Conservation (phyloP, 2,797 vertebrate genomes). For the Gastrophryne carolinensis region DNA sequence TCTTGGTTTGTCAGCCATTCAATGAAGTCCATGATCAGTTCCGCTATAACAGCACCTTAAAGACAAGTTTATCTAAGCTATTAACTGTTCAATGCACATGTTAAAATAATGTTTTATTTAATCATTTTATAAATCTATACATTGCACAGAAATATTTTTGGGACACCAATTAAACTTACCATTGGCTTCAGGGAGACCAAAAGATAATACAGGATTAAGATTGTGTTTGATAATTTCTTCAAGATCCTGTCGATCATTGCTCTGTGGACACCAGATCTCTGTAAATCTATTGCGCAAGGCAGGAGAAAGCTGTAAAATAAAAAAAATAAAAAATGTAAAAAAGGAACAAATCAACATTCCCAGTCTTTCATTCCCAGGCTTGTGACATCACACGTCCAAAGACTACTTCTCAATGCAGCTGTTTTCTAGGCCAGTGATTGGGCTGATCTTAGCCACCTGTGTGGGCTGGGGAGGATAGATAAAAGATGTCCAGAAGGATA, state of each 20-base stretch:
- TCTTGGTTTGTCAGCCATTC: slow-evolving; percentile 89
- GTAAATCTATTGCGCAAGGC: slow-evolving; percentile 95
- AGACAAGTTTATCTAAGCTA: too few species aligned
- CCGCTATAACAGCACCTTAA: slow-evolving; percentile 81
- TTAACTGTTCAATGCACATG: too few species aligned
- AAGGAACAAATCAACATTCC: too few species aligned
- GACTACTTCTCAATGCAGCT: too few species aligned
- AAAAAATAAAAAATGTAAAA: too few species aligned
- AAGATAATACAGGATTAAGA: slow-evolving; percentile 76
- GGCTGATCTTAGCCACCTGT: too few species aligned
- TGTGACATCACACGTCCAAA: too few species aligned
- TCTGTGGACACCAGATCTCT: slow-evolving; percentile 96
- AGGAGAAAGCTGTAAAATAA: slow-evolving; percentile 86
- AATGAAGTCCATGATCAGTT: slow-evolving; percentile 92
- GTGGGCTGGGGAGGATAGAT: too few species aligned
- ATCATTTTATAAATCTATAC: not conserved
- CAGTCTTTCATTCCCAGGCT: too few species aligned
- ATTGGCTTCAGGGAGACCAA: slow-evolving; percentile 62
- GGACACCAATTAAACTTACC: slow-evolving; percentile 2
- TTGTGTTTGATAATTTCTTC: slow-evolving; percentile 88
- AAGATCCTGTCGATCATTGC: slow-evolving; percentile 80
- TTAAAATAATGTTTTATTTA: not conserved
- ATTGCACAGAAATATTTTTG: not conserved
- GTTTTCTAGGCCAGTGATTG: too few species aligned
- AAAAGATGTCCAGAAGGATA: too few species aligned